Percentiles rank a stretch among this genome's conserved stretches.
phyloP scores from a whole-genome alignment of 2,113 vertebrate species.

The Trichomycterus rosablanca region DNA sequence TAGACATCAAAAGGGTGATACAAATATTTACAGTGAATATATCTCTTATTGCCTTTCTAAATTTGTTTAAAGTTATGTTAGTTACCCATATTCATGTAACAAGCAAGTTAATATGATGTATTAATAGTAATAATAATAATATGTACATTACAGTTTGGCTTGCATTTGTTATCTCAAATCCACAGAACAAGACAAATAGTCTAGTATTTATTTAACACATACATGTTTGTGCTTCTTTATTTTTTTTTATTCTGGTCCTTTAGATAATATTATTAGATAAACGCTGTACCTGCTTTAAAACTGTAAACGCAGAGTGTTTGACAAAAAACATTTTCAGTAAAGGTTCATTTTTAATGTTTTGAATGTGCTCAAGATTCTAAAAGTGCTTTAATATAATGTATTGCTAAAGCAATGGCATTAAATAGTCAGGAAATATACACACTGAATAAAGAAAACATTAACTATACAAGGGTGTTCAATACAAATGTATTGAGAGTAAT shows the following conservation, averaged over 20 bases:
- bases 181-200: slow-evolving; percentile 41
- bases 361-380: slow-evolving; percentile 49
- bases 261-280: slow-evolving; percentile 48
- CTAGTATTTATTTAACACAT: slow-evolving; percentile 25
- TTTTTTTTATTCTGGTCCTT: slow-evolving; percentile 40
- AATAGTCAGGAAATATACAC: slow-evolving; percentile 43
- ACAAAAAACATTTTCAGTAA: slow-evolving; percentile 37
- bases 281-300: slow-evolving; percentile 44
- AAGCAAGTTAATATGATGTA: slow-evolving; percentile 3
- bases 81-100: slow-evolving; percentile 1
- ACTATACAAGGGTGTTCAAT: slow-evolving; percentile 40
- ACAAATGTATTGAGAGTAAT: slow-evolving; percentile 42
- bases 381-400: slow-evolving; percentile 51
- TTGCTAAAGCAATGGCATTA: slow-evolving; percentile 51
- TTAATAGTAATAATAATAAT: slow-evolving; percentile 1
- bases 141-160: slow-evolving; percentile 22
- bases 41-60: slow-evolving; percentile 34
- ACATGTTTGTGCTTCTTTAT: slow-evolving; percentile 49
- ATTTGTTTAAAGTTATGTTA: slow-evolving; percentile 16
- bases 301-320: slow-evolving; percentile 49
- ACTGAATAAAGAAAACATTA: slow-evolving; percentile 26
- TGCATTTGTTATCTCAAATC: slow-evolving; percentile 20
- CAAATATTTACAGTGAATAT: slow-evolving; percentile 17
- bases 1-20: slow-evolving; percentile 33
- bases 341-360: slow-evolving; percentile 43